phyloP scores from a whole-genome alignment of 2,113 vertebrate genomes.

The Scatophagus argus region DNA sequence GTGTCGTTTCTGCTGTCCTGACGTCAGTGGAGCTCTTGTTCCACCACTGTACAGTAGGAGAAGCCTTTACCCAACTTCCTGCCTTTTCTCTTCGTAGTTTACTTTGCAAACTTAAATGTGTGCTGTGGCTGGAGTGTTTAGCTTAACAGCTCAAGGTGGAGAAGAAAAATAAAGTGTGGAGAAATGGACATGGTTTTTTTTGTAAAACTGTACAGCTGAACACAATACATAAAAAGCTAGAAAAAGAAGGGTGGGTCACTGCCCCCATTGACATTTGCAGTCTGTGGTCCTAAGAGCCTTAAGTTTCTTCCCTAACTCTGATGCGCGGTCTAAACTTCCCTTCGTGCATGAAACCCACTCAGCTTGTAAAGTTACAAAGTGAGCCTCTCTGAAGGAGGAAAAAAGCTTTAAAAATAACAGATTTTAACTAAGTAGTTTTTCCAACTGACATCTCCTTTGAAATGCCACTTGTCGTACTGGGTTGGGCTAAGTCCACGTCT shows the following conservation, averaged over 20 bases:
- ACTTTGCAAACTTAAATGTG: background rate
- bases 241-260: conserved; percentile 45
- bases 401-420: conserved; percentile 11
- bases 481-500: conserved; percentile 27
- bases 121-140: background rate
- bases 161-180: background rate
- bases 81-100: background rate
- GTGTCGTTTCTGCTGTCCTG: background rate
- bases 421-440: conserved; percentile 43
- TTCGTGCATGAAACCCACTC: conserved; percentile 37
- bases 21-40: background rate
- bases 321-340: conserved; percentile 25
- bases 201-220: conserved; percentile 44
- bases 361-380: conserved; percentile 22
- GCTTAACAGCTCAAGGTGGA: conserved; percentile 1
- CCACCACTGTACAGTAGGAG: background rate
- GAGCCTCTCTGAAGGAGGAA: conserved; percentile 12
- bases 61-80: background rate
- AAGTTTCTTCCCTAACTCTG: conserved; percentile 44
- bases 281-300: conserved; percentile 55
- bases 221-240: conserved; percentile 64
- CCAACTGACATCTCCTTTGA: conserved; percentile 35
- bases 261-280: conserved; percentile 67
- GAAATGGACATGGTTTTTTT: conserved; percentile 27
- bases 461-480: conserved; percentile 47